phyloP scores from a whole-genome alignment of 2,797 vertebrate genomes.

The Gymnoscopelus microlampas region DNA sequence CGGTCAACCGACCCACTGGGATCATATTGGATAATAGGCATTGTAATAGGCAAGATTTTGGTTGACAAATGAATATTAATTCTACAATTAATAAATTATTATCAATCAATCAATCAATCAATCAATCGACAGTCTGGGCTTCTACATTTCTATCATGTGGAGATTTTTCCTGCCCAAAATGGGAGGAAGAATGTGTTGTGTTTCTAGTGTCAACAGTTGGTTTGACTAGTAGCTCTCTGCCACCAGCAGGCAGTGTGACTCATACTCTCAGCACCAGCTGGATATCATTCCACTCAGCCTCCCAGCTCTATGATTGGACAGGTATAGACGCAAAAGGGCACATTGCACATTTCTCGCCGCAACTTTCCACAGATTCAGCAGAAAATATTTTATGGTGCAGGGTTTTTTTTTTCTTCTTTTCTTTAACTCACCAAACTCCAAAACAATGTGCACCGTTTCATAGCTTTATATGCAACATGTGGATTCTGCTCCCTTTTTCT shows the following conservation, averaged over 20 bases:
- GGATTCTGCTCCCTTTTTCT: slow-evolving; percentile 41
- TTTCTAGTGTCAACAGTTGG: too few species aligned
- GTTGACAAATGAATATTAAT: too few species aligned
- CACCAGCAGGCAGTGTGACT: slow-evolving; percentile 51
- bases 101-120: too few species aligned
- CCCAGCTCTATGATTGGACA: slow-evolving; percentile 71
- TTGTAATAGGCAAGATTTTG: too few species aligned
- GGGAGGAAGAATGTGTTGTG: too few species aligned
- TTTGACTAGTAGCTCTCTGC: too few species aligned
- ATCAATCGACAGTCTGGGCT: too few species aligned
- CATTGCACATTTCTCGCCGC: slow-evolving; percentile 52
- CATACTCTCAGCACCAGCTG: slow-evolving; percentile 63
- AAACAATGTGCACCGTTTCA: slow-evolving; percentile 63
- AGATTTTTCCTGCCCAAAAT: too few species aligned
- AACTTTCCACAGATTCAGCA: slow-evolving; percentile 81
- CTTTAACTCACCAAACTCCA: slow-evolving; percentile 65
- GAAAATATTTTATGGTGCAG: slow-evolving; percentile 77
- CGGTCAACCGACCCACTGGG: too few species aligned
- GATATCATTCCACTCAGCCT: slow-evolving; percentile 56
- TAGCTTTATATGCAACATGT: slow-evolving; percentile 60
- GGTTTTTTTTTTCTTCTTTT: slow-evolving; percentile 29
- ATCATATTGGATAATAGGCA: too few species aligned
- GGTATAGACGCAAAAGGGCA: slow-evolving; percentile 59
- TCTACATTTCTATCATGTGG: too few species aligned
- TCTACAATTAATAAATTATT: too few species aligned